Base-by-base conservation (phyloP, 1,140 invertebrate species). In the Drosophila mojavensis region DNA sequence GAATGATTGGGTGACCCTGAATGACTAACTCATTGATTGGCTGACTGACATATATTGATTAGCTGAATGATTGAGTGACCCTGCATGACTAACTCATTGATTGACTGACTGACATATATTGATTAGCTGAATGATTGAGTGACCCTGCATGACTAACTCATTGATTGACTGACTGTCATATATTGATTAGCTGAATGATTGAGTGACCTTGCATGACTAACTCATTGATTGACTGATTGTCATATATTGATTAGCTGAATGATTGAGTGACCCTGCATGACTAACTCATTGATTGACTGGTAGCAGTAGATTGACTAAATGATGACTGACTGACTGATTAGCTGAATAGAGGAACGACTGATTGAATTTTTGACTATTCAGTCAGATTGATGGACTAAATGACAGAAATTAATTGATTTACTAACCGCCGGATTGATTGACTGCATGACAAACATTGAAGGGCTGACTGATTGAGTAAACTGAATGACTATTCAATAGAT, bases 221-320 rank as follows among this genome's bases (percentile, higher is more conserved):
- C 7, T 48, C 26, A 15, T 1, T 39, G 60, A 64, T 7, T 13
- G 65, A 59, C 13, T 43, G 47, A 39, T 7, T 26, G 20, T n/a
- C 2, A 36, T 7, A 36, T 28, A 56, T 6, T n/a, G 39, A 36
- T 0, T 4, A 39, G 36, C 33, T 47, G 26, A 45, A 6, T 11
- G n/a, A 41, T 7, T 51, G 30, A 56, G 4, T 15, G 28, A 28
- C 1, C 0, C 41, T 50, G 43, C 58, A 15, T n/a, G 66, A 59
- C 13, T 41, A 17, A 39, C 7, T 48, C 7, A 45, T 30, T 15
- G 20, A 58, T 20, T 9, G 17, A 55, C 11, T 33, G 39, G 30
- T 9, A 30, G 5, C 6, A 7, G 26, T 7, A 36, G 41, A 56
- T 6, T n/a, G 28, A 36, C 0, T 4, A 39, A 3, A 5, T 47